Conservation (phyloP, 2,888 invertebrate species). For the Cinara cedri region DNA sequence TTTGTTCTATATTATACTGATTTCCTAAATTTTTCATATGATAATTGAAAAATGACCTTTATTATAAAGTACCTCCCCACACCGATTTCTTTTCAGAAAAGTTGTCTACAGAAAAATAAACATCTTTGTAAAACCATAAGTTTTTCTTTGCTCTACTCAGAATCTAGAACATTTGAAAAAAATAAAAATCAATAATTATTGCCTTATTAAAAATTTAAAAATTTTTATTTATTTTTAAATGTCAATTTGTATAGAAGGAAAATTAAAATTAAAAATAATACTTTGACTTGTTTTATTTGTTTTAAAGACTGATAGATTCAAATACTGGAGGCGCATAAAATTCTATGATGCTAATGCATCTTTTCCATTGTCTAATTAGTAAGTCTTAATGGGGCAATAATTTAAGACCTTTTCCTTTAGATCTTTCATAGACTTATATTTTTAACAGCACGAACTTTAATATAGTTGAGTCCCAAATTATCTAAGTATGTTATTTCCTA, state of each 20-base stretch:
- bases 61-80: no score
- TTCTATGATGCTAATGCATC: slow-evolving; percentile 56
- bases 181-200: no score
- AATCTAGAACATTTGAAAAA: no score
- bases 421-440: slow-evolving; percentile 8
- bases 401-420: slow-evolving; percentile 24
- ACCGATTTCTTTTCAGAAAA: no score
- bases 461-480: not conserved
- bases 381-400: slow-evolving; percentile 31
- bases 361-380: slow-evolving; percentile 56
- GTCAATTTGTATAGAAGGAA: not conserved
- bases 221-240: not conserved
- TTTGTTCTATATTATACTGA: no score
- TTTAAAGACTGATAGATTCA: slow-evolving; percentile 56
- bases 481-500: slow-evolving; percentile 10
- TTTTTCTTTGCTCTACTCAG: no score
- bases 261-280: not conserved
- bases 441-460: slow-evolving; percentile 43
- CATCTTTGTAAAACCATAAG: no score
- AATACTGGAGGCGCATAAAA: slow-evolving; percentile 55
- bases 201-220: not conserved
- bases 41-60: no score
- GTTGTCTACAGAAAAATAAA: no score
- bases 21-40: no score
- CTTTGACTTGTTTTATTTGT: slow-evolving; percentile 38